Percentiles rank a stretch among this genome's conserved stretches.
Evolutionary conservation across 2,113 vertebrate genomes (phyloP).

Genomic region (Nycticryphes semicollaris): DNA sequence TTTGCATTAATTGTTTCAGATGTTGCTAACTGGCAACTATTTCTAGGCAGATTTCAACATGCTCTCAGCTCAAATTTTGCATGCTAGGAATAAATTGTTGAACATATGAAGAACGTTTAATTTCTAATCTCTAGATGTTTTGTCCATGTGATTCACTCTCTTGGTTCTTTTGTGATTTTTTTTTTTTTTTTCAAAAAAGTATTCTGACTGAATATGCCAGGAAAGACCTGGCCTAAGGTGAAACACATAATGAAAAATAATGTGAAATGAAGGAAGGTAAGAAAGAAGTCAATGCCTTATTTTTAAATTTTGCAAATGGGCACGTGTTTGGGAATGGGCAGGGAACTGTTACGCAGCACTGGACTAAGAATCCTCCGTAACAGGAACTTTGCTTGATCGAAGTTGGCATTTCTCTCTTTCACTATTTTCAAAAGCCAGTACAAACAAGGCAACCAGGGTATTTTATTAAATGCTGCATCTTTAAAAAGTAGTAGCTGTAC

Average conservation of each 20-base stretch:
- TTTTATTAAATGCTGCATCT: background rate
- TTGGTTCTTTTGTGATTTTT: background rate
- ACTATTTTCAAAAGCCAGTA: background rate
- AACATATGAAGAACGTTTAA: background rate
- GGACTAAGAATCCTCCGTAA: background rate
- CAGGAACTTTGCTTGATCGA: background rate
- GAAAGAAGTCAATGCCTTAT: background rate
- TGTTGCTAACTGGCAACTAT: background rate
- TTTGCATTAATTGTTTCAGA: background rate
- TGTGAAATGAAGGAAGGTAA: background rate
- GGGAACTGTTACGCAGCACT: background rate
- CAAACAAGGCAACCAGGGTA: background rate
- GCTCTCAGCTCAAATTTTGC: background rate
- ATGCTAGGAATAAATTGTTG: background rate
- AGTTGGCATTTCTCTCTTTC: background rate
- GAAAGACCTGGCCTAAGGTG: background rate
- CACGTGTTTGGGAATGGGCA: background rate
- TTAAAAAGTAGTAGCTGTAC: background rate
- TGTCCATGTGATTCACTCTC: background rate
- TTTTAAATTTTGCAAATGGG: background rate
- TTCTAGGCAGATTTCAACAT: background rate
- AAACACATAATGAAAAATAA: background rate
- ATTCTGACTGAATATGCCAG: background rate
- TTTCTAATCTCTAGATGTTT: background rate
- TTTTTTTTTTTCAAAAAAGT: background rate